Conservation (phyloP, 37 sponge, comb jelly and placozoan genomes). For the Mnemiopsis leidyi region DNA sequence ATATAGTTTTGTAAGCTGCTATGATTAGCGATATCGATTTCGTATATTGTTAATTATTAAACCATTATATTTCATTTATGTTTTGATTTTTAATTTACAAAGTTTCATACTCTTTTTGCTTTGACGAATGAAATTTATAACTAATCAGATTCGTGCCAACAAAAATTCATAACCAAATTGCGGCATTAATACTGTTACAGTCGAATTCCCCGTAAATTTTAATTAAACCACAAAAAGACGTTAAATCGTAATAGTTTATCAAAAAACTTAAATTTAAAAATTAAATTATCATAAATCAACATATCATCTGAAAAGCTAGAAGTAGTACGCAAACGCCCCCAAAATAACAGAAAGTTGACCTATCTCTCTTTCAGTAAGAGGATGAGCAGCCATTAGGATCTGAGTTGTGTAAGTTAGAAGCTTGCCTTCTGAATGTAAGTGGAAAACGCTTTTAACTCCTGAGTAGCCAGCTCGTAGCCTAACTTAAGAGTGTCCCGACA, state of each 20-base stretch:
- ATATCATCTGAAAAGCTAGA: background rate
- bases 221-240: too few relatives aligned
- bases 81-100: background rate
- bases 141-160: background rate
- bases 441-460: background rate
- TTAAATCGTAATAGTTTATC: background rate
- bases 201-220: too few relatives aligned
- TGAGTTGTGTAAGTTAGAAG: background rate
- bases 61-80: background rate
- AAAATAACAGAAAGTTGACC: background rate
- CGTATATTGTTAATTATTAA: background rate
- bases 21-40: background rate
- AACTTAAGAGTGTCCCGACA: background rate
- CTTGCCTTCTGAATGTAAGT: background rate
- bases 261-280: background rate
- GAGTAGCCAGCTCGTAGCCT: background rate
- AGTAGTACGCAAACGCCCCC: background rate
- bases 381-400: too few relatives aligned
- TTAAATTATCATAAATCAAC: too few relatives aligned
- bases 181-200: too few relatives aligned
- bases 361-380: background rate
- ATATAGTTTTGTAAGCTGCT: background rate
- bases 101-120: background rate
- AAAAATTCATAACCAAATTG: too few relatives aligned
- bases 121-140: too few relatives aligned